A percentile compares a stretch with the other conserved stretches of the same genome.
phyloP scores from a whole-genome alignment of 2,797 vertebrate species.

The Danio kyathit region DNA sequence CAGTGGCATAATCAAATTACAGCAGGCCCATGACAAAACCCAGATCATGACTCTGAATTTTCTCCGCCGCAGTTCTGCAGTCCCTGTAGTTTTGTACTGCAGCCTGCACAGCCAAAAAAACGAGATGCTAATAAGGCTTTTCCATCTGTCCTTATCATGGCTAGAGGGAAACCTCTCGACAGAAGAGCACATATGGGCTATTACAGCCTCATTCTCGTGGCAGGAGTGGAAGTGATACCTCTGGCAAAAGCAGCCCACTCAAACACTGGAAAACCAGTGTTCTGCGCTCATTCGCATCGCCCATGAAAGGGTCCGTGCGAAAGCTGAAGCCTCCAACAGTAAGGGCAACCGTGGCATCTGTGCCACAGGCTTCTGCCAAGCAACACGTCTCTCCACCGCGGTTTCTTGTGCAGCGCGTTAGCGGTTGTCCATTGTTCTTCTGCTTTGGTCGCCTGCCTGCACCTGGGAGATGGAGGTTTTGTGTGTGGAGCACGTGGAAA shows the following conservation, averaged over 20 bases:
- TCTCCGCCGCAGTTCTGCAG: neutral
- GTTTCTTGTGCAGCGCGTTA: constrained; percentile 27
- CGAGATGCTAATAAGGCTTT: constrained; percentile 47
- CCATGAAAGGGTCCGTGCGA: constrained; percentile 27
- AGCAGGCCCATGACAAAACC: neutral
- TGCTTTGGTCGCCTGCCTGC: constrained; percentile 7
- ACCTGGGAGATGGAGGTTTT: constrained; percentile 46
- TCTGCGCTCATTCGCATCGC: constrained; percentile 14
- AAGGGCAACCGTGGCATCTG: constrained; percentile 59
- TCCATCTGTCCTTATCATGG: constrained; percentile 44
- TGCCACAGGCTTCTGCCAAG: constrained; percentile 25
- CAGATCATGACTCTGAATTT: neutral
- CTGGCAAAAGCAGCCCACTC: constrained; percentile 32
- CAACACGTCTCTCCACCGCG: neutral
- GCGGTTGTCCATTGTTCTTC: constrained; percentile 32
- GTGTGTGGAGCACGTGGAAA: constrained; percentile 18
- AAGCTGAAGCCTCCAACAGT: constrained; percentile 59
- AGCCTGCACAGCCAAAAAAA: constrained; percentile 20
- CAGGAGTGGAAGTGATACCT: constrained; percentile 17
- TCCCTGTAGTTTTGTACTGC: constrained; percentile 23
- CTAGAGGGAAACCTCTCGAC: constrained; percentile 34
- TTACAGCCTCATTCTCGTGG: constrained; percentile 40
- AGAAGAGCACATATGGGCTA: constrained; percentile 42
- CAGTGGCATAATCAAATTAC: constrained; percentile 4
- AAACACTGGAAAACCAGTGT: constrained; percentile 15